phyloP scores from a whole-genome alignment of 2,888 invertebrate genomes.

The Chloroclystis v-ata region DNA sequence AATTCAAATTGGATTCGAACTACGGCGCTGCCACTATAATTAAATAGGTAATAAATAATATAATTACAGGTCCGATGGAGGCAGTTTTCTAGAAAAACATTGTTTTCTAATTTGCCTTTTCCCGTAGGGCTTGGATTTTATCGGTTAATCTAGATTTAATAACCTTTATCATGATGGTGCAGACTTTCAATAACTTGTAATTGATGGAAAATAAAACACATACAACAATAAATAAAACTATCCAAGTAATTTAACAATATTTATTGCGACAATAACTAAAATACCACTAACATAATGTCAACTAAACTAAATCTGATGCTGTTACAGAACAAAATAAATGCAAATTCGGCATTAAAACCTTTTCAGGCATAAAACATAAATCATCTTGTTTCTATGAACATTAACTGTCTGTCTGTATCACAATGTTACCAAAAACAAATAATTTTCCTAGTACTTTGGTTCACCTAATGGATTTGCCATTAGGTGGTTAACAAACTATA shows the following conservation, averaged over 20 bases:
- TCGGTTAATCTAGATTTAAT: no score
- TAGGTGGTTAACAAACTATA: no score
- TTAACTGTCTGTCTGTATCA: neutral
- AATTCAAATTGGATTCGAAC: slow-evolving; percentile 19
- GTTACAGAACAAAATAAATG: slow-evolving; percentile 61
- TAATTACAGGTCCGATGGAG: no score
- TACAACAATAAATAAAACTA: no score
- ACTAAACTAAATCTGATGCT: slow-evolving; percentile 62
- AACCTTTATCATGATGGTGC: no score
- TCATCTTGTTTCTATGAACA: neutral
- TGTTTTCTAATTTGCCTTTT: no score
- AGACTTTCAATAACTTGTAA: no score
- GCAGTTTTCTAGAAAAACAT: no score
- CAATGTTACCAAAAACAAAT: slow-evolving; percentile 16
- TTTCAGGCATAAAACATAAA: slow-evolving; percentile 2
- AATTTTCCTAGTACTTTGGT: slow-evolving; percentile 21
- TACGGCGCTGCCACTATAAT: no score
- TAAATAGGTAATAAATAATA: neutral
- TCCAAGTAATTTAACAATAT: slow-evolving; percentile 36
- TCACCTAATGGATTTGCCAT: neutral
- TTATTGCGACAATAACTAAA: slow-evolving; percentile 57
- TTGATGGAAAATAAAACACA: no score
- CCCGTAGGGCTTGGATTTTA: no score
- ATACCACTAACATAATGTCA: slow-evolving; percentile 50
- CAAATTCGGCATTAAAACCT: slow-evolving; percentile 32